A percentile compares a stretch with the other conserved stretches of the same genome.
Conservation (phyloP, 2,797 vertebrate species). For the Pseudochaenichthys georgianus region DNA sequence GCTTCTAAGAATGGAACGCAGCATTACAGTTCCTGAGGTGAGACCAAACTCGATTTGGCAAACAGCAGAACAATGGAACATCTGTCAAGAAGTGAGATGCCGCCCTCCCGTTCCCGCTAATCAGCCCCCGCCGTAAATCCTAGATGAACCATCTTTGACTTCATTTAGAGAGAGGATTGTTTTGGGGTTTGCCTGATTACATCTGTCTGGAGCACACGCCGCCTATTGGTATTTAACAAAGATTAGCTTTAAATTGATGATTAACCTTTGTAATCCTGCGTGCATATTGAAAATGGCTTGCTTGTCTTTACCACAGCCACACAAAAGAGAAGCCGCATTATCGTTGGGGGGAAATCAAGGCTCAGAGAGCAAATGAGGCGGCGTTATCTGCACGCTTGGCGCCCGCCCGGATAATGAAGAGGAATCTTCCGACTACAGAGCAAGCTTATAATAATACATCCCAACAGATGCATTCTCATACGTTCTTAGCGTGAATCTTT, state of each 20-base stretch:
- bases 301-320: slow-evolving; percentile 68
- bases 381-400: slow-evolving; percentile 76
- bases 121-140: slow-evolving; percentile 54
- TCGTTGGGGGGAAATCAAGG: slow-evolving; percentile 73
- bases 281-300: slow-evolving; percentile 76
- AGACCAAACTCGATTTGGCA: slow-evolving; percentile 40
- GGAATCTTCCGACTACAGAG: slow-evolving; percentile 74
- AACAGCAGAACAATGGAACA: slow-evolving; percentile 38
- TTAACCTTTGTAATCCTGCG: slow-evolving; percentile 85
- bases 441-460: slow-evolving; percentile 81
- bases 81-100: slow-evolving; percentile 38
- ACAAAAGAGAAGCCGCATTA: slow-evolving; percentile 77
- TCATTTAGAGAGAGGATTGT: slow-evolving; percentile 73
- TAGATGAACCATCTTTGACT: slow-evolving; percentile 70
- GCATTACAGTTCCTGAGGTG: slow-evolving; percentile 14
- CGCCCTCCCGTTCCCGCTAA: slow-evolving; percentile 26
- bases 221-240: slow-evolving; percentile 82
- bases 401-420: slow-evolving; percentile 82
- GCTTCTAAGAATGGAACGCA: slow-evolving; percentile 1
- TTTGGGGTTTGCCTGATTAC: slow-evolving; percentile 75
- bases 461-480: slow-evolving; percentile 67
- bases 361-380: slow-evolving; percentile 82
- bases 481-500: slow-evolving; percentile 65
- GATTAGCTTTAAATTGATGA: slow-evolving; percentile 87
- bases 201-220: slow-evolving; percentile 69